Evolutionary conservation across 2,113 vertebrate species (phyloP), one percentile per base, ranked within the genome.

Genomic region (Pleuronectes platessa): DNA sequence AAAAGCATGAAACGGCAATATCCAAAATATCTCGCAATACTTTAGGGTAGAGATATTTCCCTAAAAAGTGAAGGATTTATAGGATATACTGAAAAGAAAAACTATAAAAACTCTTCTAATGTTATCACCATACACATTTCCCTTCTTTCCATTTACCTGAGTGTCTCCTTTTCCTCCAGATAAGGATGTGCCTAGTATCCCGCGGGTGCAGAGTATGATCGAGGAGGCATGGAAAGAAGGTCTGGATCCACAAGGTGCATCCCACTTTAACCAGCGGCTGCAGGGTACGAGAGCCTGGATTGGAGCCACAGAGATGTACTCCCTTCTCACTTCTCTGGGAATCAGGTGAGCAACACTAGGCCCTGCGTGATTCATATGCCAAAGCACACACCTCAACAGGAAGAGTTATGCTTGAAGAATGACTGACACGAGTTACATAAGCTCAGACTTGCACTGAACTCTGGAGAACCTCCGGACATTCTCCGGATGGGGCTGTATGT

Each of bases 251-350:
- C 95, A 96, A 1, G 98, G 98, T 11, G 97, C 97, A 2, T 96
- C 95, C 77, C 96, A 98, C 76, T 97, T 98, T 81, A 96, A 92
- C 82, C 85, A 91, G 69, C 93, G 74, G 61, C 91, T 99, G 73
- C 94, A 93, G 60, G 96, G 96, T 75, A 97, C 97, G 54, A 94
- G 93, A 58, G 96, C 97, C 37, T 99, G 98, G 98, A 98, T 99
- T 63, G 98, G 98, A 88, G 96, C 97, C 42, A 99, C 96, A 73
- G 97, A 99, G 94, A 95, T 99, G 77, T 98, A 96, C 83, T 91
- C 93, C n/a, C 91, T 99, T 4, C 91, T 98, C 79, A 97, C 95
- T 53, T 97, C 92, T 58, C 91, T 97, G 55, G 90, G 94, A 68
- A 85, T 98, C 86, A 97, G 95, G 97, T 97, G 90, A 89, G 92